These are phyloP conservation scores for Lamprotornis superbus DNA, from an alignment of 2,113 vertebrate species.

Conservation along the genomic window DNA sequence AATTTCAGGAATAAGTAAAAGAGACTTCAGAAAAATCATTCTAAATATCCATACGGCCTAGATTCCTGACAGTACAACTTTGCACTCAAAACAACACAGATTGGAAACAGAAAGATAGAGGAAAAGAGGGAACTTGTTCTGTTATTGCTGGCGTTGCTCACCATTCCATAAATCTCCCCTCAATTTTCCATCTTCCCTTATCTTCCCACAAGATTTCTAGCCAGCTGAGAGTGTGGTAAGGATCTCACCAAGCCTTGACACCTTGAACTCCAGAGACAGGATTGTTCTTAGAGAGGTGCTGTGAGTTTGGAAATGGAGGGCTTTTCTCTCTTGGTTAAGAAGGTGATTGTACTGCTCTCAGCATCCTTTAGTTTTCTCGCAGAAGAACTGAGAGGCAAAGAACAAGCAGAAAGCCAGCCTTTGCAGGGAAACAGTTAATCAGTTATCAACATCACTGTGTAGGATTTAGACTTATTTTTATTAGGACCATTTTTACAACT, in stretches of 20 bases:
- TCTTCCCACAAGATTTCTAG: not conserved
- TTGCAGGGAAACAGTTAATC: not conserved
- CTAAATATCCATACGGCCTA: not conserved
- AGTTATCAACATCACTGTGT: not conserved
- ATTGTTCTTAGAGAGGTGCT: not conserved
- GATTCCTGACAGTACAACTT: not conserved
- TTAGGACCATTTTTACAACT: not conserved
- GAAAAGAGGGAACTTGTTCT: not conserved
- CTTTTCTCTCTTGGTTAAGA: not conserved
- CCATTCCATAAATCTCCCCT: not conserved
- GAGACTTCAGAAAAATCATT: not conserved
- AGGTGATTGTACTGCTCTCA: not conserved
- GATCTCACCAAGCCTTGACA: not conserved
- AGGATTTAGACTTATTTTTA: not conserved
- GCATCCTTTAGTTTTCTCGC: not conserved
- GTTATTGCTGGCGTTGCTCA: not conserved
- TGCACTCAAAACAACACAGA: fast-evolving
- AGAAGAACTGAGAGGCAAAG: not conserved
- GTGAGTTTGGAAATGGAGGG: not conserved
- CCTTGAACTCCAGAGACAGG: not conserved
- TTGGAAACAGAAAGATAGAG: not conserved
- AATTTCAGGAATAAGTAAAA: not conserved
- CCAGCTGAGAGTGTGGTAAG: not conserved
- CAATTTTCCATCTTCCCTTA: not conserved
- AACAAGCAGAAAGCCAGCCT: not conserved